A percentile compares a stretch with the other conserved stretches of the same genome.
phyloP scores from a whole-genome alignment of 2,797 vertebrate species.

The Myotis daubentonii region DNA sequence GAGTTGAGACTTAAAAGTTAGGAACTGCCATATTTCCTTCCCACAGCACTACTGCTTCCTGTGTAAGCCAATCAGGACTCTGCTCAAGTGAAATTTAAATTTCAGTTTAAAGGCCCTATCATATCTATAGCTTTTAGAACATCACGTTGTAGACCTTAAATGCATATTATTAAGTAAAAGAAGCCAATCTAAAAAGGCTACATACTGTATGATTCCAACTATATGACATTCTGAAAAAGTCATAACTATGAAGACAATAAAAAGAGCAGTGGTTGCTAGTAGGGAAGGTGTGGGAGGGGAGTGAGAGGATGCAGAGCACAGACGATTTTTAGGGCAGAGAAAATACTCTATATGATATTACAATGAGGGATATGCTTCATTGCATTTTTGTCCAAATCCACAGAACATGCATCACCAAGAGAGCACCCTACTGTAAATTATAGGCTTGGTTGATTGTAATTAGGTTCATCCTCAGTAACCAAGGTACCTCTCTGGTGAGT shows the following conservation, averaged over 20 bases:
- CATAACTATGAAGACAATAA: not conserved
- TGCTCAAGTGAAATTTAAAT: constrained; percentile 8
- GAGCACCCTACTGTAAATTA: not conserved
- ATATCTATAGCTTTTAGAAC: not conserved
- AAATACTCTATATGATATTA: not conserved
- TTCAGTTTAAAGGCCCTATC: not conserved
- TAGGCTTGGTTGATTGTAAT: not conserved
- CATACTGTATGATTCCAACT: not conserved
- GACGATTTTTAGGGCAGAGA: not conserved
- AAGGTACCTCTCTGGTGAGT: not conserved
- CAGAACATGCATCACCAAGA: not conserved
- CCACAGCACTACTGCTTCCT: not conserved
- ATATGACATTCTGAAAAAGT: not conserved
- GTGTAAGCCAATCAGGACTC: not conserved
- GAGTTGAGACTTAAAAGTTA: not conserved
- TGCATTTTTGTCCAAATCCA: not conserved
- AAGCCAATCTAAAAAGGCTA: not conserved
- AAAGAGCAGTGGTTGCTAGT: not conserved
- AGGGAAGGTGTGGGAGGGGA: not conserved
- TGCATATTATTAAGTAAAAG: not conserved
- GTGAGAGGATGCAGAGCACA: not conserved
- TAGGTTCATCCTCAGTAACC: not conserved
- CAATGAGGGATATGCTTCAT: not conserved
- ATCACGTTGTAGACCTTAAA: not conserved
- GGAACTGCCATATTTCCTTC: not conserved